phyloP scores from a whole-genome alignment of 2,113 vertebrate genomes.

The Trogon melanurus region DNA sequence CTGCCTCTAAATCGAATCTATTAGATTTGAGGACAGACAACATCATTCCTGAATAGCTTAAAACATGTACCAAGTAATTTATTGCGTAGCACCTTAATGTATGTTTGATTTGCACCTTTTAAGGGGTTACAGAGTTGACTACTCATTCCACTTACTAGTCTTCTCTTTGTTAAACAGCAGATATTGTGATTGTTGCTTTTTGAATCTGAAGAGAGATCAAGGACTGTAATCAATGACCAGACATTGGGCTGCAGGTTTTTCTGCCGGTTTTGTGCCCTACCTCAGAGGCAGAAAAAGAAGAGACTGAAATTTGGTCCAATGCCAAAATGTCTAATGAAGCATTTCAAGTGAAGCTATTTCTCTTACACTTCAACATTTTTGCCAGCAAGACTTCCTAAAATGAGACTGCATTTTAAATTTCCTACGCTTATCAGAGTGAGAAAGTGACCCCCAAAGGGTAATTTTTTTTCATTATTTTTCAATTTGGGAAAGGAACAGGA shows the following conservation, averaged over 20 bases:
- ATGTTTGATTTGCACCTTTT: background rate
- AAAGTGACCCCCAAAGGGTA: background rate
- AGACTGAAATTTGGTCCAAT: background rate
- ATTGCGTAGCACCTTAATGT: background rate
- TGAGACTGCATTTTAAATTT: background rate
- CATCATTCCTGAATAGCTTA: background rate
- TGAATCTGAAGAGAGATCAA: background rate
- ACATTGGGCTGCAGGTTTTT: background rate
- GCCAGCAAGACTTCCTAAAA: background rate
- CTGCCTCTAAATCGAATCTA: slow-evolving; percentile 19
- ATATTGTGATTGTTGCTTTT: background rate
- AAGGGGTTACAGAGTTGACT: background rate
- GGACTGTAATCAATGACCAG: background rate
- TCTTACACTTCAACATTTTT: background rate
- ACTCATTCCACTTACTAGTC: background rate
- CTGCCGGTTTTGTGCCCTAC: background rate
- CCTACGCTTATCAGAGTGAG: background rate
- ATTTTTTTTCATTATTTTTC: background rate
- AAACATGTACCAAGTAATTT: background rate
- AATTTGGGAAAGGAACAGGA: background rate
- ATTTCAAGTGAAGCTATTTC: background rate
- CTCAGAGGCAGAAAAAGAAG: background rate
- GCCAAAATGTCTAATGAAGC: background rate
- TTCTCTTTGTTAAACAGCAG: background rate
- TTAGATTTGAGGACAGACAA: background rate